Evolutionary conservation across 1,140 invertebrate genomes (phyloP).

Genomic region (Aricia agestis): DNA sequence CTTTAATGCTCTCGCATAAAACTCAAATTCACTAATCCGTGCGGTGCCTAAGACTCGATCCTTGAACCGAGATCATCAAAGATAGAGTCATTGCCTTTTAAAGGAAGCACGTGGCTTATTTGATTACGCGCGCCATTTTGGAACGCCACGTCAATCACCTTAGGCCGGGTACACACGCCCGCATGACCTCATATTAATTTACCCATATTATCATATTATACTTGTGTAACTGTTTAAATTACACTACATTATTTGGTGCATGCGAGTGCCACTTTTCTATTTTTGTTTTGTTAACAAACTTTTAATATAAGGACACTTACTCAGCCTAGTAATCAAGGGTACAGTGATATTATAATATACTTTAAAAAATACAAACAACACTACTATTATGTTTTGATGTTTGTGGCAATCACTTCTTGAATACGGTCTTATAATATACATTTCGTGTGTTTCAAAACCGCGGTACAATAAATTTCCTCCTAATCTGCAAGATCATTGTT

Average conservation of each 20-base stretch:
- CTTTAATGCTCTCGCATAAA: slow-evolving; percentile 18
- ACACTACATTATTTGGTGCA: too few species aligned
- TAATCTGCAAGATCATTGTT: not conserved
- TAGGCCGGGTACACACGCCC: not conserved
- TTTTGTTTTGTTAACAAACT: too few species aligned
- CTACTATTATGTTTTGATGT: too few species aligned
- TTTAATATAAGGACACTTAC: too few species aligned
- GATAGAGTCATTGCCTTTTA: slow-evolving; percentile 34
- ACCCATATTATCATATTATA: not conserved
- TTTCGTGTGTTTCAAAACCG: too few species aligned
- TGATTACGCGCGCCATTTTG: slow-evolving; percentile 11
- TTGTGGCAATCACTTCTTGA: too few species aligned
- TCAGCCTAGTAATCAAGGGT: too few species aligned
- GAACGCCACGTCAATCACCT: slow-evolving; percentile 10
- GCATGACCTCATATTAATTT: not conserved
- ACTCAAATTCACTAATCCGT: slow-evolving; percentile 14
- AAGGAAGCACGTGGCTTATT: slow-evolving; percentile 27
- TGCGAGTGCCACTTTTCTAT: too few species aligned
- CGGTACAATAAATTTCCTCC: not conserved
- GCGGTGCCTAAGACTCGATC: slow-evolving; percentile 24
- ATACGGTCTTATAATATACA: too few species aligned
- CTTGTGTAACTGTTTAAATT: too few species aligned
- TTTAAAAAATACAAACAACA: too few species aligned
- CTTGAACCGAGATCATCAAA: slow-evolving; percentile 33
- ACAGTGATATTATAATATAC: too few species aligned